phyloP scores from a whole-genome alignment of 2,113 vertebrate genomes.

The Raphicerus campestris region DNA sequence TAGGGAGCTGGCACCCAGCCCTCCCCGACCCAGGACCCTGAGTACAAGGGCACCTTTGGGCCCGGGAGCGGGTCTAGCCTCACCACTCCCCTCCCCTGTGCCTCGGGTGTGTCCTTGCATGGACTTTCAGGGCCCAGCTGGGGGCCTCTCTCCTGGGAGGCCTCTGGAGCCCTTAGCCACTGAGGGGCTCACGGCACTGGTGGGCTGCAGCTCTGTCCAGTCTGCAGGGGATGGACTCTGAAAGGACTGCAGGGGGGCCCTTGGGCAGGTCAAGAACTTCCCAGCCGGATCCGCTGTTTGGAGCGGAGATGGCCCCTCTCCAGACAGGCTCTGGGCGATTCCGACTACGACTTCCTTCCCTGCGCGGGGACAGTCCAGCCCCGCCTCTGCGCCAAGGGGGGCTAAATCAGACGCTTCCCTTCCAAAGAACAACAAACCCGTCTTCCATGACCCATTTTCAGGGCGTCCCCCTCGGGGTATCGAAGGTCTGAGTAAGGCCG shows the following conservation, averaged over 20 bases:
- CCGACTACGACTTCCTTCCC: neutral
- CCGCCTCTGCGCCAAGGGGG: neutral
- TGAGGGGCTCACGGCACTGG: accelerated
- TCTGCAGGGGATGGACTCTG: neutral
- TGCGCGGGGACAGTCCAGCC: too few species aligned
- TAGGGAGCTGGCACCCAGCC: neutral
- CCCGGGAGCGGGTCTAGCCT: neutral
- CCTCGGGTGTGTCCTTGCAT: neutral
- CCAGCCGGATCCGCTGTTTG: neutral
- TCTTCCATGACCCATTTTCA: neutral
- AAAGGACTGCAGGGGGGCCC: neutral
- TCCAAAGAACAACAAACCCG: neutral
- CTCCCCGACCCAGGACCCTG: neutral
- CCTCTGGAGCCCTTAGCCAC: neutral
- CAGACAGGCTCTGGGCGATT: neutral
- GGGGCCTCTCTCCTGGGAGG: neutral
- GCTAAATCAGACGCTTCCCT: neutral
- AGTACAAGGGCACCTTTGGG: neutral
- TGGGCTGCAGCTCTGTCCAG: neutral
- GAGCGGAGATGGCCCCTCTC: neutral
- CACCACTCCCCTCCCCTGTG: neutral
- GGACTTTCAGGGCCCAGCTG: neutral
- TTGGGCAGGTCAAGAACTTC: neutral
- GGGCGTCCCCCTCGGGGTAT: neutral
- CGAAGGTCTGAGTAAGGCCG: neutral